Conservation (phyloP, 1,140 invertebrate genomes). For the Drosophila tsacasi region DNA sequence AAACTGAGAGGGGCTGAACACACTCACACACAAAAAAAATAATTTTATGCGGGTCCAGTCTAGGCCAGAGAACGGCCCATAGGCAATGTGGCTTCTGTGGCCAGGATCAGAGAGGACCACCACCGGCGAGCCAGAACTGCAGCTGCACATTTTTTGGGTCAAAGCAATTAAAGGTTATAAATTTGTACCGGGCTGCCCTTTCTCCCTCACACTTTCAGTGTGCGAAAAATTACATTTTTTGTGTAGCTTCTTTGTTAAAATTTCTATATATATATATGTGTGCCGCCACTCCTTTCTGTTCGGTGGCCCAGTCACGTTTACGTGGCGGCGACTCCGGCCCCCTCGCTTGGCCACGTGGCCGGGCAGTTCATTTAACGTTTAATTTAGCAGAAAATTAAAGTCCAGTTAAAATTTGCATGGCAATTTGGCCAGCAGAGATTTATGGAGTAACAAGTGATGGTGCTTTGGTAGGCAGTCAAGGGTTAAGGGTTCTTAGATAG, state of each 20-base stretch:
- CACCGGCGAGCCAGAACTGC: conserved; percentile 19
- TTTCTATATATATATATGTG: conserved; percentile 20
- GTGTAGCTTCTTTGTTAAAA: conserved; percentile 33
- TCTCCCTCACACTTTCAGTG: conserved; percentile 11
- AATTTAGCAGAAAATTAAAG: conserved; percentile 83
- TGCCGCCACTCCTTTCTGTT: neutral
- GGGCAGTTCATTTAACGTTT: conserved; percentile 75
- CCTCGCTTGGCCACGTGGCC: conserved; percentile 5
- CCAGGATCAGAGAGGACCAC: conserved; percentile 30
- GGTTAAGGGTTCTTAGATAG: conserved; percentile 10
- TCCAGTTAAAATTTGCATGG: conserved; percentile 81
- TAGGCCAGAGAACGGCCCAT: conserved; percentile 46
- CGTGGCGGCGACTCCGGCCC: conserved; percentile 12
- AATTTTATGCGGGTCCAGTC: conserved; percentile 69
- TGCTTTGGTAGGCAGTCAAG: conserved; percentile 7
- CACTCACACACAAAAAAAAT: conserved; percentile 15
- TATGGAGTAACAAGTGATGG: conserved; percentile 53
- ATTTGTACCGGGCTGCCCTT: conserved; percentile 40
- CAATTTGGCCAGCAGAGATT: conserved; percentile 62
- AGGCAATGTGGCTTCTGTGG: conserved; percentile 75
- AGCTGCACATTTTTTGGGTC: conserved; percentile 77
- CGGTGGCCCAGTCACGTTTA: conserved; percentile 54
- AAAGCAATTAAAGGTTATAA: conserved; percentile 84
- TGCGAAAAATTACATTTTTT: conserved; percentile 76
- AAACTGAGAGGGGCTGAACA: neutral